Evolutionary conservation across 1,140 invertebrate genomes (phyloP), one percentile per base, ranked within the genome.

Genomic region (Ptiloglossa arizonensis): DNA sequence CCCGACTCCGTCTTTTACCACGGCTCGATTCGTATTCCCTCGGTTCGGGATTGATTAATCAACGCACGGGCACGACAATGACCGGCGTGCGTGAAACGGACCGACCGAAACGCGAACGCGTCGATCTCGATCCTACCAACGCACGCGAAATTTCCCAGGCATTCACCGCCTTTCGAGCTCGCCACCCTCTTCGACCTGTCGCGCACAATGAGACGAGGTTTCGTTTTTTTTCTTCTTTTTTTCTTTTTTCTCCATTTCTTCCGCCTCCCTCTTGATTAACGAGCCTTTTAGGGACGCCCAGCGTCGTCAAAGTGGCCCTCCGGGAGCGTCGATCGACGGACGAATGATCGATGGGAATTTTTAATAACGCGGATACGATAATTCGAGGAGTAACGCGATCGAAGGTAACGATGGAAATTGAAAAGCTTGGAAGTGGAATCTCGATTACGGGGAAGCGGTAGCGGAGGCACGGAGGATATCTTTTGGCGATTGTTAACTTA

Each of bases 21-120:
- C 50, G 15, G 15, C 0, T 62, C 41, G 19, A 46, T 24, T 54
- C 64, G 35, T 54, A 69, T 59, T 67, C 54, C 27, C 54, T 11
- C 29, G 24, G 52, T 15, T 56, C 22, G 27, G 41, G 60, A 70
- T 75, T 84, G 82, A 84, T 84, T 84, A 84, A 84, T 84, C 76
- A 83, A 79, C 38, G 69, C 46, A 44, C 48, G 2, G 11, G 46
- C 46, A 67, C 56, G 69, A 67, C 62, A 71, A 83, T 27, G 27
- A 66, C 24, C 15, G 27, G 44, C 41, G 35, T 73, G 80, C 80
- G 82, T 70, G 46, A 32, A 15, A 13, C 22, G 73, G 81, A 84
- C 66, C 46, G 77, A 84, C 67, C 38, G 32, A 54, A 56, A 22
- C 48, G 27, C 46, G 48, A 54, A 52, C 41, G 50, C n/a, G 62